Evolutionary conservation across 2,888 invertebrate species (phyloP).

Genomic region (Chloroclysta siterata): DNA sequence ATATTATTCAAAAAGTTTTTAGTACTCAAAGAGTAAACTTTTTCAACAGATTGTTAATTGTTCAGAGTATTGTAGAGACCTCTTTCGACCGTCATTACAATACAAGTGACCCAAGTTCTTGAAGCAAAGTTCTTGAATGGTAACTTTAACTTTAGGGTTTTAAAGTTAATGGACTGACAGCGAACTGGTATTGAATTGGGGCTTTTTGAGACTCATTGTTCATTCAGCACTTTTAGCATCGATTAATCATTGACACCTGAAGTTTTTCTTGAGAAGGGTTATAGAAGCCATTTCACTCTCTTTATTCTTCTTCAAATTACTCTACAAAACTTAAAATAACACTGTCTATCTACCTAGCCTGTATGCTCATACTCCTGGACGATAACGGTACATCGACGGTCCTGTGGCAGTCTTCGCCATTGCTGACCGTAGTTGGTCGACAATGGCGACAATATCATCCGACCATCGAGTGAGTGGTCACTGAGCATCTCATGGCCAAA

Average conservation of each 20-base stretch:
- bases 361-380: too few relatives aligned
- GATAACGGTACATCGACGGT: too few relatives aligned
- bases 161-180: constrained; percentile 19
- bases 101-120: constrained; percentile 2
- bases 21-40: too few relatives aligned
- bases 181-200: background rate
- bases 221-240: constrained; percentile 14
- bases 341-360: too few relatives aligned
- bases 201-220: constrained; percentile 7
- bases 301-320: background rate
- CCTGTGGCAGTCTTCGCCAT: too few relatives aligned
- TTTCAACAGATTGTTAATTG: too few relatives aligned
- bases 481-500: too few relatives aligned
- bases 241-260: constrained; percentile 14
- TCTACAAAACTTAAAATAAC: too few relatives aligned
- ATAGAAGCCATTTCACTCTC: background rate
- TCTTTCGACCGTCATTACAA: constrained; percentile 13
- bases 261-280: background rate
- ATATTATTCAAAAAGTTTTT: too few relatives aligned
- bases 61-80: background rate
- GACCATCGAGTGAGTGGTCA: too few relatives aligned
- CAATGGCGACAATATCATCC: too few relatives aligned
- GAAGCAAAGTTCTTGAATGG: constrained; percentile 5
- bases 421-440: too few relatives aligned
- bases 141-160: constrained; percentile 15